Evolutionary conservation across 1,140 invertebrate genomes (phyloP).

Genomic region (Drosophila tropicalis): DNA sequence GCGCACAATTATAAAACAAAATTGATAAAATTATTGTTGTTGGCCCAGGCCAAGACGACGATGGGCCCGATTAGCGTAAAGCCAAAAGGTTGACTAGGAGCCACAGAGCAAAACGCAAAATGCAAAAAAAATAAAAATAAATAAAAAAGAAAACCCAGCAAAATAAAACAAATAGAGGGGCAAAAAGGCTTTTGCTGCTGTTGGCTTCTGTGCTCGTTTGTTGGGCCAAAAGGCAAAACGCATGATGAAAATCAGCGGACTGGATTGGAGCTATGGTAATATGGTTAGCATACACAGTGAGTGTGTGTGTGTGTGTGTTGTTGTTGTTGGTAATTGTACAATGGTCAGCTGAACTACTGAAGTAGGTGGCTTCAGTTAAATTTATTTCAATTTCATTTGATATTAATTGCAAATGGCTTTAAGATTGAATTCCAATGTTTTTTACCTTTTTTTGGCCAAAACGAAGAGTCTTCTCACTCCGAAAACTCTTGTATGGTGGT

Average conservation of each 20-base stretch:
- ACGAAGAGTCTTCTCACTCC: constrained; percentile 58
- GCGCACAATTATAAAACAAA: constrained; percentile 81
- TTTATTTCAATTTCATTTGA: constrained; percentile 83
- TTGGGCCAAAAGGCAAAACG: constrained; percentile 33
- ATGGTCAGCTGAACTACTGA: no score
- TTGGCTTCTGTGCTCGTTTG: constrained; percentile 17
- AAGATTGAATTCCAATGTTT: constrained; percentile 73
- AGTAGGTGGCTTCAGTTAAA: constrained; percentile 73
- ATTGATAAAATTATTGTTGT: constrained; percentile 80
- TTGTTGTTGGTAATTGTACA: no score
- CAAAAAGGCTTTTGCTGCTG: constrained; percentile 23
- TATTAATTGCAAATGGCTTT: constrained; percentile 82
- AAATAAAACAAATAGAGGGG: not conserved
- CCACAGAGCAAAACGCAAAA: constrained; percentile 24
- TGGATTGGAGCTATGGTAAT: constrained; percentile 41
- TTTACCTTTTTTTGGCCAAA: constrained; percentile 63
- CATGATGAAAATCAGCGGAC: constrained; percentile 77
- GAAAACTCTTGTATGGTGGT: constrained; percentile 57
- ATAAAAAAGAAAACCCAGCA: not conserved
- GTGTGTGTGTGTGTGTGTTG: no score
- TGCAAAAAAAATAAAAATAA: not conserved
- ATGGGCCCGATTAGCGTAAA: constrained; percentile 71
- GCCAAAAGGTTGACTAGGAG: constrained; percentile 63
- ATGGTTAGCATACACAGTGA: not conserved
- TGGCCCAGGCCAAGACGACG: constrained; percentile 38